These are phyloP conservation scores for Pipistrellus nathusii DNA, from an alignment of 2,797 vertebrate species.

Conservation along the genomic window DNA sequence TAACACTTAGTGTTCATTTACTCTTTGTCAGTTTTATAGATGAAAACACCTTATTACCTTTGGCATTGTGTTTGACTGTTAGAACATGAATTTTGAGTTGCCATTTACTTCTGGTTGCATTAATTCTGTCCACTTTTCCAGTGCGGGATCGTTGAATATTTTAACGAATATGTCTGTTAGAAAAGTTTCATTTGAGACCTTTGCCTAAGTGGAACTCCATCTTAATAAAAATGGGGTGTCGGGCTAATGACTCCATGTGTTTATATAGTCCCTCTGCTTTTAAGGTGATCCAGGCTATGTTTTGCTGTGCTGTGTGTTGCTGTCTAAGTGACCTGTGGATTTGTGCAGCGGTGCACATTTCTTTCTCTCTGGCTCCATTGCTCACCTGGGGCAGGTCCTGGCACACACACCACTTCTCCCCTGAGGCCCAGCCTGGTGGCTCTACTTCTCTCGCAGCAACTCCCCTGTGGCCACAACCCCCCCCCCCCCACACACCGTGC, in stretches of 20 bases:
- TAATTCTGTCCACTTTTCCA: neutral
- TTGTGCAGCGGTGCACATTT: neutral
- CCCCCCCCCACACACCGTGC: fast-evolving
- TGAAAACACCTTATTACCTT: neutral
- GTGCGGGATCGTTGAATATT: neutral
- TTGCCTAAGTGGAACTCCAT: neutral
- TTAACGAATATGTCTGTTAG: neutral
- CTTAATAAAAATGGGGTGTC: neutral
- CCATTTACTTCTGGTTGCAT: neutral
- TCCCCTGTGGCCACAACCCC: too few relatives aligned
- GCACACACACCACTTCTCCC: neutral
- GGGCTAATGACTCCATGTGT: neutral
- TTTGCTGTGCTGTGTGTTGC: neutral
- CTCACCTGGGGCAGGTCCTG: neutral
- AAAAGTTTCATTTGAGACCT: conserved; percentile 32
- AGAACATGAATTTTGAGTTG: neutral
- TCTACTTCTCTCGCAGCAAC: neutral
- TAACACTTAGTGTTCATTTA: neutral
- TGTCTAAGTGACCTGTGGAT: neutral
- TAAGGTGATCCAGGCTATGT: neutral
- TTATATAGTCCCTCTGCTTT: neutral
- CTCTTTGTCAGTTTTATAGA: neutral
- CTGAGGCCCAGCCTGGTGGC: neutral
- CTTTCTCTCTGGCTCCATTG: neutral
- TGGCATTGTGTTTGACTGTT: neutral